A percentile compares a stretch with the other conserved stretches of the same genome.
phyloP scores from a whole-genome alignment of 2,888 invertebrate genomes.

The Netelia fuscicornis region DNA sequence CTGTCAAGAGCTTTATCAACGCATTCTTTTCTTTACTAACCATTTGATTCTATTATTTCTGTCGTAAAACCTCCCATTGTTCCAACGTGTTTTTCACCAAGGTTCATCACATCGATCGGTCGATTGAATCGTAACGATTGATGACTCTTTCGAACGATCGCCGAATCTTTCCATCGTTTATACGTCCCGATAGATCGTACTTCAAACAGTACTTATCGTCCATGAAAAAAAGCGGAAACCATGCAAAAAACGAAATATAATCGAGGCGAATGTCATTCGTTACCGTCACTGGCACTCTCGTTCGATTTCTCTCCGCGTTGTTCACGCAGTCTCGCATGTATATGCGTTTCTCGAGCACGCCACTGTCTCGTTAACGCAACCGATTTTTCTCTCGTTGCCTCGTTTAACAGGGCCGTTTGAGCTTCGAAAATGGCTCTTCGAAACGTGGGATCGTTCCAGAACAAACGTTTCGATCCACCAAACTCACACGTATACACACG shows the following conservation, averaged over 20 bases:
- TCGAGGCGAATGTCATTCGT: slow-evolving; percentile 57
- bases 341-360: slow-evolving; percentile 34
- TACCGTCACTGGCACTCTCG: slow-evolving; percentile 48
- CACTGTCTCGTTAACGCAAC: slow-evolving; percentile 46
- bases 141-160: slow-evolving; percentile 8
- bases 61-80: slow-evolving; percentile 20
- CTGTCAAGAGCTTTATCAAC: neutral
- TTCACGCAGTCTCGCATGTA: slow-evolving; percentile 11
- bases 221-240: neutral
- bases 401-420: slow-evolving; percentile 48
- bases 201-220: neutral
- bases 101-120: neutral
- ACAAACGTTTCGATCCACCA: slow-evolving; percentile 49
- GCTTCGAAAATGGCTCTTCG: slow-evolving; percentile 40
- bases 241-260: slow-evolving; percentile 39
- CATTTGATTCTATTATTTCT: slow-evolving; percentile 16
- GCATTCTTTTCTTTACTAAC: slow-evolving; percentile 15
- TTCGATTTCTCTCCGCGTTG: slow-evolving; percentile 3
- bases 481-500: neutral
- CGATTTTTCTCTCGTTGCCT: slow-evolving; percentile 42
- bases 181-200: neutral
- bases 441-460: slow-evolving; percentile 17
- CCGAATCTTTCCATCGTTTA: neutral
- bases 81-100: neutral
- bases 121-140: slow-evolving; percentile 20